These are phyloP conservation scores for Mastacembelus armatus DNA, from an alignment of 2,797 vertebrate genomes.

Conservation along the genomic window DNA sequence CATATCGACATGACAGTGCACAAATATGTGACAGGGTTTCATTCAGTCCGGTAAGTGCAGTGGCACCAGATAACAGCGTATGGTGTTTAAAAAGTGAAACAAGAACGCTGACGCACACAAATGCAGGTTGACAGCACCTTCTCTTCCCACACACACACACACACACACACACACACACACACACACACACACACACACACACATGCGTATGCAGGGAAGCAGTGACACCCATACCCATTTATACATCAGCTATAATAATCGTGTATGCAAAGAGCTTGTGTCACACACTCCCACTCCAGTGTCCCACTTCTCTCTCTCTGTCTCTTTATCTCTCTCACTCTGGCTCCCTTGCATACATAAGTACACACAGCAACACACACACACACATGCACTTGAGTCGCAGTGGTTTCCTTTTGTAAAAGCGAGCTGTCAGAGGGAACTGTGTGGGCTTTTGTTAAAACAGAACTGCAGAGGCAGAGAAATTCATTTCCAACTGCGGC, in stretches of 20 bases:
- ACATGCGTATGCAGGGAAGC: no score
- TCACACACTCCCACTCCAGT: constrained; percentile 68
- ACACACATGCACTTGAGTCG: constrained; percentile 55
- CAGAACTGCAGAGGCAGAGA: constrained; percentile 74
- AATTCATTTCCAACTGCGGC: constrained; percentile 77
- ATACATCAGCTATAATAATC: no score
- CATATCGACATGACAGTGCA: constrained; percentile 31
- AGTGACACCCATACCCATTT: no score
- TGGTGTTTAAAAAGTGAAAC: constrained; percentile 66
- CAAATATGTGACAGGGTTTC: constrained; percentile 53
- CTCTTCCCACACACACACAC: constrained; percentile 28
- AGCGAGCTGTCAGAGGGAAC: constrained; percentile 74
- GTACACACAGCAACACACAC: constrained; percentile 30
- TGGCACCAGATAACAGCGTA: constrained; percentile 50
- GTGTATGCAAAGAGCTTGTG: constrained; percentile 66
- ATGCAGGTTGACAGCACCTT: constrained; percentile 62
- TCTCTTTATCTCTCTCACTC: constrained; percentile 43
- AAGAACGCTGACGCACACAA: constrained; percentile 56
- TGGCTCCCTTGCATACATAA: constrained; percentile 35
- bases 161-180: constrained; percentile 17
- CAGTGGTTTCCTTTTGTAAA: constrained; percentile 72
- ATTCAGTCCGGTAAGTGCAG: constrained; percentile 43
- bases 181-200: constrained; percentile 50
- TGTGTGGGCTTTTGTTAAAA: constrained; percentile 80
- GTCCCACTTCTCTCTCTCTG: constrained; percentile 53